These are phyloP conservation scores for Ammodytes marinus DNA, from an alignment of 2,113 vertebrate genomes.

Conservation along the genomic window DNA sequence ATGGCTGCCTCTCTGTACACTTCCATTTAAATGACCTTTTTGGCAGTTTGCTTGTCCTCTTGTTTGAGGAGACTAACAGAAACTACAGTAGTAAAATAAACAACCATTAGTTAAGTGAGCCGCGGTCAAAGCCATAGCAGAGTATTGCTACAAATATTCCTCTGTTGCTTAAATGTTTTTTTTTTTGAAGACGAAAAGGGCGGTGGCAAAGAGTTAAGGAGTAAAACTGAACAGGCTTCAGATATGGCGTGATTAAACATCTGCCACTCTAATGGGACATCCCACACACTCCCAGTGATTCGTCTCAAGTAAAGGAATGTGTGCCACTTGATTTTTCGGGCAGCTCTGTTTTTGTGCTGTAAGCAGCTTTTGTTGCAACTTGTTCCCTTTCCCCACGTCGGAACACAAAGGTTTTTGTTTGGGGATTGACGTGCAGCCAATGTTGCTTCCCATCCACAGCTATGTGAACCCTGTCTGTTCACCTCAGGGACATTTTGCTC, in stretches of 20 bases:
- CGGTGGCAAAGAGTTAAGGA: neutral
- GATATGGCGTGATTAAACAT: neutral
- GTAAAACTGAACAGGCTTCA: neutral
- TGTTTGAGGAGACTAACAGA: slow-evolving; percentile 22
- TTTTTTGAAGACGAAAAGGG: neutral
- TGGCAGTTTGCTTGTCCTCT: slow-evolving; percentile 45
- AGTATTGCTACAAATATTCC: neutral
- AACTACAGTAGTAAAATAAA: slow-evolving; percentile 42
- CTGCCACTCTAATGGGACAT: slow-evolving; percentile 2
- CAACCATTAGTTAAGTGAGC: slow-evolving; percentile 22
- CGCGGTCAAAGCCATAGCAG: slow-evolving; percentile 19
- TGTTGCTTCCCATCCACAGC: neutral
- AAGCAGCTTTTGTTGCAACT: slow-evolving; percentile 32
- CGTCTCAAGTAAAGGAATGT: slow-evolving; percentile 34
- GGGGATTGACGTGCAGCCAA: slow-evolving; percentile 3
- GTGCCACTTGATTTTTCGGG: neutral
- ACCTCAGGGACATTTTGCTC: slow-evolving; percentile 9
- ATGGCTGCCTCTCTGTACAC: slow-evolving; percentile 30
- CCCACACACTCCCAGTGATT: neutral
- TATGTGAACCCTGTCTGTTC: slow-evolving; percentile 17
- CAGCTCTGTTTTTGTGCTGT: slow-evolving; percentile 1
- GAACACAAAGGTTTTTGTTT: slow-evolving; percentile 41
- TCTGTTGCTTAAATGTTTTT: neutral
- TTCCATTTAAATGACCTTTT: slow-evolving; percentile 54
- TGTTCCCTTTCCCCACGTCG: neutral